Percentiles rank a stretch among this genome's conserved stretches.
These are phyloP conservation scores for Entomobrya multifasciata DNA, from an alignment of 2,888 invertebrate genomes.

Conservation along the genomic window DNA sequence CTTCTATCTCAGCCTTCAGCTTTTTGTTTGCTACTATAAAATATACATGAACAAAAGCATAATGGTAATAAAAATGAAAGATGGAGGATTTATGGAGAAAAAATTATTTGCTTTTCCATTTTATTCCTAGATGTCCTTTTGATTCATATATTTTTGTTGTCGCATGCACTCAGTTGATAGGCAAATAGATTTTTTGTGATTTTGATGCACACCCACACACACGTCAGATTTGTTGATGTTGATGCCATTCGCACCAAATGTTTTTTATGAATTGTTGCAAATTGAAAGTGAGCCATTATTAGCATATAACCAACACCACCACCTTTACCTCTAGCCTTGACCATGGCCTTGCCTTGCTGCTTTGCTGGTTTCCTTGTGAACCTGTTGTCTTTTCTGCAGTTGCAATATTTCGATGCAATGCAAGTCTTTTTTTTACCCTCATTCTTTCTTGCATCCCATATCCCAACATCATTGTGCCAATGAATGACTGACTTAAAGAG, in stretches of 20 bases:
- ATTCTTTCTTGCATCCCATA: constrained; percentile 9
- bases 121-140: constrained; percentile 32
- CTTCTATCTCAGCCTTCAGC: not conserved
- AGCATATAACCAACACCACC: not conserved
- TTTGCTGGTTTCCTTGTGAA: constrained; percentile 2
- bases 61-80: no score
- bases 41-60: no score
- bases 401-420: constrained; percentile 36
- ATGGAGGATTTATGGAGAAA: no score
- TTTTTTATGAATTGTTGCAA: no score
- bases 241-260: no score
- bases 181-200: not conserved
- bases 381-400: constrained; percentile 43
- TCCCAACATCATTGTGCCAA: not conserved
- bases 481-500: constrained; percentile 5
- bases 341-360: constrained; percentile 28
- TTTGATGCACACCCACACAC: no score
- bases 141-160: not conserved
- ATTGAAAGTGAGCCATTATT: not conserved
- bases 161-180: not conserved
- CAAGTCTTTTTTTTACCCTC: not conserved
- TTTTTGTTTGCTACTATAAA: constrained; percentile 3
- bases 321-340: constrained; percentile 4
- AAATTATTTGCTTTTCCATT: no score
- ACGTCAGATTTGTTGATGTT: no score